Evolutionary conservation across 92 coral and sea anemone genomes (phyloP).

Genomic region (Virgularia gustaviana): DNA sequence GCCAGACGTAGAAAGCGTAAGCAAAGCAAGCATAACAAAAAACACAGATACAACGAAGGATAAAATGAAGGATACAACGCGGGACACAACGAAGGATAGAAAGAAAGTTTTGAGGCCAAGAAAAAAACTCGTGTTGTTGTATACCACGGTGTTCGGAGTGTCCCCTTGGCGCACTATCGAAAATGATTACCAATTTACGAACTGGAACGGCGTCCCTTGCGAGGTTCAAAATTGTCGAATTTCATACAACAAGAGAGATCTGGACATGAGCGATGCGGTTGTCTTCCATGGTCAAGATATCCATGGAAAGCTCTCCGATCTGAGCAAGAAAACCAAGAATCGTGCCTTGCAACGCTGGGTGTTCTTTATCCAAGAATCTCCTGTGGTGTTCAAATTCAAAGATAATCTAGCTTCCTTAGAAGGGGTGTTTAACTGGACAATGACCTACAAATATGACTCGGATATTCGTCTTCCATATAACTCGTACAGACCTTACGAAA

Average conservation of each 20-base stretch:
- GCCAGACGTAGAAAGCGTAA: too few species aligned
- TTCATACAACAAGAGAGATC: slow-evolving; percentile 60
- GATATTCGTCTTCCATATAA: slow-evolving; percentile 83
- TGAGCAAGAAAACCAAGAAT: slow-evolving; percentile 37
- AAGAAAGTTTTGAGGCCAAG: neutral
- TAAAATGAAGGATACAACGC: too few species aligned
- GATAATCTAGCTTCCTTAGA: slow-evolving; percentile 56
- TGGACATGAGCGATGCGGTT: slow-evolving; percentile 68
- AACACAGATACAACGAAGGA: too few species aligned
- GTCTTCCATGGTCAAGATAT: slow-evolving; percentile 83
- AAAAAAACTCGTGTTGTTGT: slow-evolving; percentile 63
- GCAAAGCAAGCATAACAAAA: too few species aligned
- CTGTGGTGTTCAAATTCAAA: slow-evolving; percentile 45
- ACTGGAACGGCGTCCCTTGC: slow-evolving; percentile 62
- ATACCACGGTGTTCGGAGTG: slow-evolving; percentile 70
- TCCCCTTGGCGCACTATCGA: slow-evolving; percentile 73
- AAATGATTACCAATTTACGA: slow-evolving; percentile 61
- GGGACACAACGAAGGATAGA: neutral
- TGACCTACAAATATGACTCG: slow-evolving; percentile 83
- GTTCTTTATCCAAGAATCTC: slow-evolving; percentile 78
- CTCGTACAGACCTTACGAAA: slow-evolving; percentile 36
- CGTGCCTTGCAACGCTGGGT: slow-evolving; percentile 74
- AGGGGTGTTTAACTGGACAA: slow-evolving; percentile 85
- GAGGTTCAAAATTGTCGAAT: slow-evolving; percentile 56
- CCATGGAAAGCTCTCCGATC: slow-evolving; percentile 37